phyloP scores from a whole-genome alignment of 2,113 vertebrate genomes.

The Python bivittatus region DNA sequence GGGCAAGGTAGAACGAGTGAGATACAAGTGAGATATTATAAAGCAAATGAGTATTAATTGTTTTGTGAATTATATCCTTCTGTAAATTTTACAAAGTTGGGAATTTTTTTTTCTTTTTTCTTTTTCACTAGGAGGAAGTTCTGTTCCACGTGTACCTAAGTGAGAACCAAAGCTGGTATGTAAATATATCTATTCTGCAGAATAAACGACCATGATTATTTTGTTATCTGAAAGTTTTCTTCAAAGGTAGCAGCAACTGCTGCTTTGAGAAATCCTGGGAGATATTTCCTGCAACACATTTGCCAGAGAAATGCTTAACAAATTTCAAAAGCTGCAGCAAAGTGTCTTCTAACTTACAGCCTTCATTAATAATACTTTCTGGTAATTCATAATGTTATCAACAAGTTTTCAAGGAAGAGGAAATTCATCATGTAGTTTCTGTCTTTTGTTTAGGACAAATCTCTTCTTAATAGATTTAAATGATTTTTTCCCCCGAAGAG shows the following conservation, averaged over 20 bases:
- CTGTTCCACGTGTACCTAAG: background rate
- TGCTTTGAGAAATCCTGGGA: background rate
- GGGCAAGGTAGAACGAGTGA: background rate
- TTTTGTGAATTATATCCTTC: background rate
- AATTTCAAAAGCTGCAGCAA: slow-evolving; percentile 4
- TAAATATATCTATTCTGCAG: too few species aligned
- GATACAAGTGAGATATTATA: background rate
- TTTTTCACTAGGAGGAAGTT: too few species aligned
- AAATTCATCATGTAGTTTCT: background rate
- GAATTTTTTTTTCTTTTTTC: background rate
- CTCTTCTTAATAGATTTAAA: too few species aligned
- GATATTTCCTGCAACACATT: background rate
- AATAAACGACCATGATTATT: background rate
- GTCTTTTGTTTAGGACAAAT: background rate
- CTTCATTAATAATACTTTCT: background rate
- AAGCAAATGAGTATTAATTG: background rate
- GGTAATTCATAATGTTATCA: background rate
- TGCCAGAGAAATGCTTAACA: background rate
- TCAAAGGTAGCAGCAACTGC: background rate
- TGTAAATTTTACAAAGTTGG: background rate
- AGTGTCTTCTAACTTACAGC: background rate
- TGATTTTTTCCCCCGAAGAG: background rate
- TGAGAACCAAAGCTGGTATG: background rate
- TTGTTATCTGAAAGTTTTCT: background rate
- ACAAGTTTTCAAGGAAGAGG: background rate